phyloP scores from a whole-genome alignment of 2,888 invertebrate species.

The Amphipyra berbera region DNA sequence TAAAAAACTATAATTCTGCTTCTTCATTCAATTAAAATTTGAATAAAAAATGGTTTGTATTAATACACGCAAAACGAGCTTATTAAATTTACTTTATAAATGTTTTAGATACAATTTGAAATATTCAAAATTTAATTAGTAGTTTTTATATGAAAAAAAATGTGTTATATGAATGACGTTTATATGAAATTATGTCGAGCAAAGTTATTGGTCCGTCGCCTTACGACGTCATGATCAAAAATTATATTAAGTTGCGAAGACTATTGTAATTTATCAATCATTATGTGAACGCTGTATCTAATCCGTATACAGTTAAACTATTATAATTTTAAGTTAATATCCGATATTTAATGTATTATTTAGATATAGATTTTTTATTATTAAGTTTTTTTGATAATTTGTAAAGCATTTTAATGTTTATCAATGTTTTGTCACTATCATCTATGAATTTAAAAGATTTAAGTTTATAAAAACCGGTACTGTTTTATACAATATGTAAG shows the following conservation, averaged over 20 bases:
- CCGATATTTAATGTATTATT: slow-evolving; percentile 63
- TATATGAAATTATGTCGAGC: slow-evolving; percentile 36
- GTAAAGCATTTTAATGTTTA: slow-evolving; percentile 55
- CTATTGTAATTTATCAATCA: slow-evolving; percentile 49
- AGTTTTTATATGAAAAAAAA: slow-evolving; percentile 40
- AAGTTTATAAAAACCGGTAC: slow-evolving; percentile 11
- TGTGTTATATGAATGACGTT: slow-evolving; percentile 9
- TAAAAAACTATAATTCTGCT: no score
- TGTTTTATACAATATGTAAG: no score
- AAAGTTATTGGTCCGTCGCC: slow-evolving; percentile 31
- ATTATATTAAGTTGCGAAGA: slow-evolving; percentile 42
- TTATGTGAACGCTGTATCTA: slow-evolving; percentile 35
- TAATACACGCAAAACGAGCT: slow-evolving; percentile 47
- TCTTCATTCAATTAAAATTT: not conserved
- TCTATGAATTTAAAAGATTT: slow-evolving; percentile 42
- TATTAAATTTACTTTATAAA: slow-evolving; percentile 51
- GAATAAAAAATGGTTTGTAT: slow-evolving; percentile 17
- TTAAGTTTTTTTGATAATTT: slow-evolving; percentile 55
- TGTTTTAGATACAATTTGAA: slow-evolving; percentile 44
- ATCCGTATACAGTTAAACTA: slow-evolving; percentile 27
- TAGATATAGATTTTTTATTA: slow-evolving; percentile 58
- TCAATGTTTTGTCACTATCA: slow-evolving; percentile 42
- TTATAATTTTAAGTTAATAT: slow-evolving; percentile 54
- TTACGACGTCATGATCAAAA: slow-evolving; percentile 49
- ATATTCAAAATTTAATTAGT: slow-evolving; percentile 40